Percentiles rank a stretch among this genome's conserved stretches.
phyloP scores from a whole-genome alignment of 2,113 vertebrate genomes.

The Fulmarus glacialis region DNA sequence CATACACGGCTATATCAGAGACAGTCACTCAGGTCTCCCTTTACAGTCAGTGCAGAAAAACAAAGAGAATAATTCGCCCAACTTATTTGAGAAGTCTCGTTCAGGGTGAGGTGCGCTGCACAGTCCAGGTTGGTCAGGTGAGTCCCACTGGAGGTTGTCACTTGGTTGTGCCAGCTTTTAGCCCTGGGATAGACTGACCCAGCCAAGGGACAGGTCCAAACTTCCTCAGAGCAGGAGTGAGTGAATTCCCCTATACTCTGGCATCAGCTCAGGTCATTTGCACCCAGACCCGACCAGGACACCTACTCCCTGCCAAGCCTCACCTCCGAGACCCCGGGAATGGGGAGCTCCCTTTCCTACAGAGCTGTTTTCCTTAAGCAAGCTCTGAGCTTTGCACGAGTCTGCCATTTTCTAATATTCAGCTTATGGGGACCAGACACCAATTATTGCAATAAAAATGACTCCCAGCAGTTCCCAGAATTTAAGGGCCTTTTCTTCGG shows the following conservation, averaged over 20 bases:
- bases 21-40: background rate
- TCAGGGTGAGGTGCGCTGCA: background rate
- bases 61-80: background rate
- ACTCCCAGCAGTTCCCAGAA: background rate
- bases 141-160: background rate
- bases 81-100: background rate
- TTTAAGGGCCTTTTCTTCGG: background rate
- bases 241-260: background rate
- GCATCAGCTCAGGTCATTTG: background rate
- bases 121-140: background rate
- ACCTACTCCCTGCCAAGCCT: background rate
- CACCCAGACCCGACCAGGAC: background rate
- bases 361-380: background rate
- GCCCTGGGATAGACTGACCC: background rate
- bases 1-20: fast-evolving
- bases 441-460: background rate
- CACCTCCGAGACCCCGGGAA: background rate
- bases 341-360: background rate
- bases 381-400: background rate
- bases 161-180: background rate
- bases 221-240: background rate
- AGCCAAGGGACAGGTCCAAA: background rate
- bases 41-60: background rate
- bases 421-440: background rate
- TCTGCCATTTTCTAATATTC: background rate